Base-by-base conservation (phyloP, 2,888 invertebrate genomes). In the Platycheirus albimanus region DNA sequence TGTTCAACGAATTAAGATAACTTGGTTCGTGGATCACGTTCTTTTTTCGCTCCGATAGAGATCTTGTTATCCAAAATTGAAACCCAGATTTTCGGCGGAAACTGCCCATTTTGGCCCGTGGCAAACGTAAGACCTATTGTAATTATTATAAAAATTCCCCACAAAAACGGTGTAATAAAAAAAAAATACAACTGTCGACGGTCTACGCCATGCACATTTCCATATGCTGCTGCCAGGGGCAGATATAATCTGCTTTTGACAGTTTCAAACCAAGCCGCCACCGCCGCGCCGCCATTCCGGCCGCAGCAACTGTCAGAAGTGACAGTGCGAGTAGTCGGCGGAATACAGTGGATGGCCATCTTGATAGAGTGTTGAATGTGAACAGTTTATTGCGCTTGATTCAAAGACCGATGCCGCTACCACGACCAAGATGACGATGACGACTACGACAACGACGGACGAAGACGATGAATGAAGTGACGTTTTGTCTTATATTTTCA, bases 51-150 rank as follows among this genome's bases (percentile, higher is more conserved):
- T n/a, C 17, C 11, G 77, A 81, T 79, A 72, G 13, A 30, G 28
- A 79, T 81, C 81, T 67, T 15, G n/a, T 71, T 36, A 66, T 45
- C 77, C 49, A 71, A 72, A 69, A 67, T 54, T 72, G 10, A 63
- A 63, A 47, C 13, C 52, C 43, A 28, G 41, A 61, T 77, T 77
- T 63, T 77, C 63, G 72, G 64, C 63, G 72, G 69, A 64, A 83
- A 78, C 56, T 74, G 72, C 17, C 47, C 36, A 54, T 85, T 86
- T 88, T 88, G 88, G 88, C 88, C 88, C 88, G 88, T 88, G 88
- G 88, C 89, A 88, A 85, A 86, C 86, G 87, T 86, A 88, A 87
- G 87, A 86, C 86, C 85, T 86, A 86, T 78, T 78, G 66, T 83
- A 83, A 83, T 83, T 83, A 83, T 51, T 83, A 83, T 51, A 72